phyloP scores from a whole-genome alignment of 2,888 invertebrate species.

The Xestia xanthographa region DNA sequence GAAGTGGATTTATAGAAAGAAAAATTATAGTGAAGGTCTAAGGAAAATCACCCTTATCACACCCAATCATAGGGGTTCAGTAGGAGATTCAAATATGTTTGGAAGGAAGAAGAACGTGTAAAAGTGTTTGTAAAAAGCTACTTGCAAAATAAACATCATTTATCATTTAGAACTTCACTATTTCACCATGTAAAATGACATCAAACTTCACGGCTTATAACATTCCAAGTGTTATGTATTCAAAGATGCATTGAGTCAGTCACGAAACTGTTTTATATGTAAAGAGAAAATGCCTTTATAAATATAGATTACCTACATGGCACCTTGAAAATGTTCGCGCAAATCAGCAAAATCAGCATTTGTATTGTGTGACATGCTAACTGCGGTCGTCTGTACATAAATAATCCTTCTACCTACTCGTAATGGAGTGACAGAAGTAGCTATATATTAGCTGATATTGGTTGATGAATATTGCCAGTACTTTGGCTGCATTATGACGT shows the following conservation, averaged over 20 bases:
- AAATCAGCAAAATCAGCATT: slow-evolving; percentile 47
- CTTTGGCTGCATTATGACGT: slow-evolving; percentile 26
- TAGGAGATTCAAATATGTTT: background rate
- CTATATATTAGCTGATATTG: slow-evolving; percentile 51
- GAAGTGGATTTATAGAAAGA: background rate
- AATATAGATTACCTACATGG: slow-evolving; percentile 34
- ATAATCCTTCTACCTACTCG: slow-evolving; percentile 9
- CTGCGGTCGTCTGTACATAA: slow-evolving; percentile 22
- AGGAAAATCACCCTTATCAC: background rate
- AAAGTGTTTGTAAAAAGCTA: too few relatives aligned
- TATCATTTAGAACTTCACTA: background rate
- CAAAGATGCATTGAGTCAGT: slow-evolving; percentile 33
- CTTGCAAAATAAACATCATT: too few relatives aligned
- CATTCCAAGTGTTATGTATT: slow-evolving; percentile 23
- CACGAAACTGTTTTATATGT: slow-evolving; percentile 49
- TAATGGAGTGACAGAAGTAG: slow-evolving; percentile 16
- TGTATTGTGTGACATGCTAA: slow-evolving; percentile 37
- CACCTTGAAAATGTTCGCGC: slow-evolving; percentile 36
- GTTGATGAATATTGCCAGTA: slow-evolving; percentile 40
- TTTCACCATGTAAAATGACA: background rate
- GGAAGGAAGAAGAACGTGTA: background rate
- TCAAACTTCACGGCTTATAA: background rate
- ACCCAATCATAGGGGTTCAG: background rate
- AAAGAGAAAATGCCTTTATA: slow-evolving; percentile 38
- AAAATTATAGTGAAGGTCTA: background rate